These are phyloP conservation scores for Bradynema listronoti DNA, from an alignment of 1,140 invertebrate genomes.

Conservation along the genomic window DNA sequence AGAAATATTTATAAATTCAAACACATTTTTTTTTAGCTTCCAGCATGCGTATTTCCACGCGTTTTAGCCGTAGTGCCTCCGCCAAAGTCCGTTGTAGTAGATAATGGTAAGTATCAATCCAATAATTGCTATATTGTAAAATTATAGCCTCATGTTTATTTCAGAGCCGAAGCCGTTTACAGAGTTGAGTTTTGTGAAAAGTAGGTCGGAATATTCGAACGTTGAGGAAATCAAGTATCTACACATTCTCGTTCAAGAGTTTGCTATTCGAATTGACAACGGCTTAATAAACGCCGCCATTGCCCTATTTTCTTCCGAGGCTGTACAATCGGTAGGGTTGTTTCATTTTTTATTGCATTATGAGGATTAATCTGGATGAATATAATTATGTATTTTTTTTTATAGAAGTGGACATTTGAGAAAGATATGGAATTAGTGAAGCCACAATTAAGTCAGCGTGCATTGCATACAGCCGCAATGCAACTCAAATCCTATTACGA, in stretches of 20 bases:
- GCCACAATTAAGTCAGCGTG: constrained; percentile 49
- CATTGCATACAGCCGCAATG: constrained; percentile 40
- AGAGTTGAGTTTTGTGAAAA: constrained; percentile 80
- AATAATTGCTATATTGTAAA: constrained; percentile 1
- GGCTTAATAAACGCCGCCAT: constrained; percentile 70
- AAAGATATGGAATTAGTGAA: constrained; percentile 57
- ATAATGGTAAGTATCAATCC: constrained; percentile 63
- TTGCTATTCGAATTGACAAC: constrained; percentile 87
- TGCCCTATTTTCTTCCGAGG: neutral
- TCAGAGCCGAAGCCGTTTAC: constrained; percentile 81
- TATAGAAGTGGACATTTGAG: constrained; percentile 57
- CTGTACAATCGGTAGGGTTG: neutral
- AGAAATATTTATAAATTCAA: neutral
- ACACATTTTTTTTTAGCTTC: constrained; percentile 58
- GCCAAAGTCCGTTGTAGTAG: constrained; percentile 78
- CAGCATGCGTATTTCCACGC: constrained; percentile 83
- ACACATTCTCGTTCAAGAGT: constrained; percentile 74
- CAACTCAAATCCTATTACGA: constrained; percentile 92
- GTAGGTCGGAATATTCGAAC: constrained; percentile 74
- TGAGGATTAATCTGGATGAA: neutral
- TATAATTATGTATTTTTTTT: constrained; percentile 1
- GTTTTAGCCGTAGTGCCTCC: constrained; percentile 83
- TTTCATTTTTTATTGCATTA: neutral
- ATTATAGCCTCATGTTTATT: constrained; percentile 42
- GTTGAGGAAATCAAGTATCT: constrained; percentile 78